Conservation (phyloP, 1,140 invertebrate genomes). For the Polyergus mexicanus region DNA sequence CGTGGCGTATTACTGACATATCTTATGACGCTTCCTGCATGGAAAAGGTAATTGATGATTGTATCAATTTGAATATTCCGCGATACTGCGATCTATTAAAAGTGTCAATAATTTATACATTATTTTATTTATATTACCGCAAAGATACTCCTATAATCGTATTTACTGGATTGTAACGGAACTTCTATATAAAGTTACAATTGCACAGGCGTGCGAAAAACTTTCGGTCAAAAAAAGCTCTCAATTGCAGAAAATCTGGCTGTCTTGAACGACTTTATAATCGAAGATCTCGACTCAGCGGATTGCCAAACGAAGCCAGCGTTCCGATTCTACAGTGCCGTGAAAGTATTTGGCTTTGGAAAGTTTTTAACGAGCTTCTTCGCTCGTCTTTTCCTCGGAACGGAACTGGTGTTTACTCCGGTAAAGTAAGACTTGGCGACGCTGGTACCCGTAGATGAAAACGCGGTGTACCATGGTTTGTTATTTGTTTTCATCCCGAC, state of each 20-base stretch:
- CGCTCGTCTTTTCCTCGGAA: conserved; percentile 69
- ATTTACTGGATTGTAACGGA: conserved; percentile 6
- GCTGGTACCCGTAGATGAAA: conserved; percentile 74
- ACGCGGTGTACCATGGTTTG: conserved; percentile 58
- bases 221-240: conserved; percentile 1
- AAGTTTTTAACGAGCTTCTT: conserved; percentile 79
- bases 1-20: not conserved
- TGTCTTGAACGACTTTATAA: conserved; percentile 54
- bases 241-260: conserved; percentile 39
- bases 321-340: not conserved
- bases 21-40: not conserved
- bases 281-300: conserved; percentile 44
- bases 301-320: conserved; percentile 65
- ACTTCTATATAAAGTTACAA: not conserved
- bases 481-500: conserved; percentile 69
- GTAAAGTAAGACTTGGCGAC: conserved; percentile 61
- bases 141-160: not conserved
- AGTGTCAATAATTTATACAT: not conserved
- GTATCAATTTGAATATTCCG: conserved; percentile 19
- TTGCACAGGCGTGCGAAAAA: not conserved
- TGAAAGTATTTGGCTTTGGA: conserved; percentile 73
- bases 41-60: not conserved
- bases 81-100: not conserved
- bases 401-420: conserved; percentile 70
- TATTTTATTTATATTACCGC: not conserved